Base-by-base conservation (phyloP, 2,113 vertebrate genomes). In the Geothlypis trichas region DNA sequence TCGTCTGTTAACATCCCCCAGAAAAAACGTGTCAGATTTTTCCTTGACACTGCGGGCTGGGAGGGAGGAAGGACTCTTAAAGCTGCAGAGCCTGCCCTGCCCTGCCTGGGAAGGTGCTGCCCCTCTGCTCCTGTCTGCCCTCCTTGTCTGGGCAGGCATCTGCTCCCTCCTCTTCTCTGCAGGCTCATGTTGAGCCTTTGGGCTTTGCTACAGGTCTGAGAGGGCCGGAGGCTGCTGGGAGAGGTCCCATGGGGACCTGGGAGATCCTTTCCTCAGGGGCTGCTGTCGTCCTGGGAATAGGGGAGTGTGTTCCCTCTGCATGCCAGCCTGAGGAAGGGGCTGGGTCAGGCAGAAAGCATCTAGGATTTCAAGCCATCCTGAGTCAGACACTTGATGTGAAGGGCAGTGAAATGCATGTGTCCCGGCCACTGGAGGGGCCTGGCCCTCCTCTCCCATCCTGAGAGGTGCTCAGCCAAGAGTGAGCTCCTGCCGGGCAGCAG, bases 21-120 rank as follows among this genome's bases (percentile, higher is more conserved):
- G 94, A 89, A 97, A 96, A 96, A 97, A 96, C 15, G 87, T 93
- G 91, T 96, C 92, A 95, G 46, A 95, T 93, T 96, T 97, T 96
- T 96, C 83, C 87, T 90, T 89, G 92, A 95, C 94, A 65, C 92
- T 5, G 9, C 10, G 55, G 41, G 79, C 85, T 42, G 18, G 77
- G 92, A 95, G 91, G 84, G 94, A 93, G 94, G 85, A 90, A 90
- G 93, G 77, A 93, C 74, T 94, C 87, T 94, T 96, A 76, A 95
- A 91, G 93, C 72, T 76, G 68, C 61, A 92, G 90, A 66, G 52
- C n/a, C 46, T 44, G 30, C 42, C 46, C 54, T 33, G 27, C 80
- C 33, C 55, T 73, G 75, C 41, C 39, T 0, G 2, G 78, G 62
- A 68, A 42, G 47, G 46, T 80, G 73, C 85, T 47, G 74, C 33